Conservation (phyloP, 2,113 vertebrate genomes). For the Nesogale talazaci region DNA sequence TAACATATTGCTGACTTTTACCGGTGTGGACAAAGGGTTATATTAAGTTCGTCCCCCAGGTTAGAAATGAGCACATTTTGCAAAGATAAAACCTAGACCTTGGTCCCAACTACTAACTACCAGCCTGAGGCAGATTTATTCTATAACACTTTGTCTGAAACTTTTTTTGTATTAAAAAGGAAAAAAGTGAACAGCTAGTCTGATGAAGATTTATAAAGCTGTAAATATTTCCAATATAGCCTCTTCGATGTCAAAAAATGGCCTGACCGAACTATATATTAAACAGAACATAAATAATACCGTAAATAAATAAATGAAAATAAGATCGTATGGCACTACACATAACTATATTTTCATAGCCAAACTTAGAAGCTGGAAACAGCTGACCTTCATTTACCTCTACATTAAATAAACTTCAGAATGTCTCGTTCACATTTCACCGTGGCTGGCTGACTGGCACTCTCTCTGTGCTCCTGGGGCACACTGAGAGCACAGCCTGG, state of each 20-base stretch:
- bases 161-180: slow-evolving; percentile 59
- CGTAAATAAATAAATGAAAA: slow-evolving; percentile 92
- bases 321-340: slow-evolving; percentile 87
- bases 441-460: slow-evolving; percentile 74
- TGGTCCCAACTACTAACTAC: slow-evolving; percentile 70
- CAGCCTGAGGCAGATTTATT: slow-evolving; percentile 70
- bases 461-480: too few relatives aligned
- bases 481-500: slow-evolving; percentile 47
- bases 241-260: slow-evolving; percentile 82
- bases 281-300: slow-evolving; percentile 93
- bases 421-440: slow-evolving; percentile 83
- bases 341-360: slow-evolving; percentile 86
- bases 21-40: slow-evolving; percentile 67
- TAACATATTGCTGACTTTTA: slow-evolving; percentile 70
- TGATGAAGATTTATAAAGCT: slow-evolving; percentile 77
- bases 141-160: slow-evolving; percentile 72
- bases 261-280: slow-evolving; percentile 90
- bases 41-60: slow-evolving; percentile 55
- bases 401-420: slow-evolving; percentile 86
- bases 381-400: slow-evolving; percentile 87
- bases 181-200: slow-evolving; percentile 70
- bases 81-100: slow-evolving; percentile 75
- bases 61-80: slow-evolving; percentile 77
- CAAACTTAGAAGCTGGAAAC: slow-evolving; percentile 83
- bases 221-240: slow-evolving; percentile 77